Evolutionary conservation across 2,888 invertebrate species (phyloP).

Genomic region (Sminthurides aquaticus): DNA sequence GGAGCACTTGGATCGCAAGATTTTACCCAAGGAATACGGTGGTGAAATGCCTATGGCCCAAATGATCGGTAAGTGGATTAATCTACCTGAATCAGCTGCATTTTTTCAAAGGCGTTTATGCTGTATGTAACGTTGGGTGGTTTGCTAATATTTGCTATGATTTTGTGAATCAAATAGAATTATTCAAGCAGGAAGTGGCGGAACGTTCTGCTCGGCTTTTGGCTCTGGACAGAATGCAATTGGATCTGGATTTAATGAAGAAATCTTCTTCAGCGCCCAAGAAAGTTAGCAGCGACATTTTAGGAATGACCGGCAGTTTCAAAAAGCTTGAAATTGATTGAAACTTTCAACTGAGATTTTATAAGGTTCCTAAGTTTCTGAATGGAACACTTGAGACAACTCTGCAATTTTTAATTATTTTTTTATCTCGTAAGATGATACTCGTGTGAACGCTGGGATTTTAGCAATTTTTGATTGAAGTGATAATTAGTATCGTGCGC

Average conservation of each 20-base stretch:
- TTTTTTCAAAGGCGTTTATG: no score
- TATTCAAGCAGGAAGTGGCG: slow-evolving; percentile 62
- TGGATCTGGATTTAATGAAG: slow-evolving; percentile 46
- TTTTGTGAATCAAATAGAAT: slow-evolving; percentile 54
- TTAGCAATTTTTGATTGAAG: no score
- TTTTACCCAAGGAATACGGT: slow-evolving; percentile 74
- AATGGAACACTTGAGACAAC: no score
- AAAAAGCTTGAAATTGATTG: slow-evolving; percentile 42
- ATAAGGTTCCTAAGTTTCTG: neutral
- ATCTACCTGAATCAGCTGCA: no score
- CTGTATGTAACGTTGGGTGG: no score
- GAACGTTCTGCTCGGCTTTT: slow-evolving; percentile 56
- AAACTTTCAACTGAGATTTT: no score
- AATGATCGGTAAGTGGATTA: slow-evolving; percentile 76
- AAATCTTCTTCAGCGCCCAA: slow-evolving; percentile 26
- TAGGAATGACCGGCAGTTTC: slow-evolving; percentile 41
- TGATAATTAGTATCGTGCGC: no score
- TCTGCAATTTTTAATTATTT: no score
- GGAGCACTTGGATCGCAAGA: slow-evolving; percentile 62
- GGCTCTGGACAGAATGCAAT: slow-evolving; percentile 62
- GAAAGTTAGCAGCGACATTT: slow-evolving; percentile 32
- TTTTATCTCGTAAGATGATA: no score
- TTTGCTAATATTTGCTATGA: no score
- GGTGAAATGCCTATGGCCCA: slow-evolving; percentile 73
- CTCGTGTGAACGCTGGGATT: no score